phyloP scores from a whole-genome alignment of 2,113 vertebrate genomes.

The Struthidea cinerea region DNA sequence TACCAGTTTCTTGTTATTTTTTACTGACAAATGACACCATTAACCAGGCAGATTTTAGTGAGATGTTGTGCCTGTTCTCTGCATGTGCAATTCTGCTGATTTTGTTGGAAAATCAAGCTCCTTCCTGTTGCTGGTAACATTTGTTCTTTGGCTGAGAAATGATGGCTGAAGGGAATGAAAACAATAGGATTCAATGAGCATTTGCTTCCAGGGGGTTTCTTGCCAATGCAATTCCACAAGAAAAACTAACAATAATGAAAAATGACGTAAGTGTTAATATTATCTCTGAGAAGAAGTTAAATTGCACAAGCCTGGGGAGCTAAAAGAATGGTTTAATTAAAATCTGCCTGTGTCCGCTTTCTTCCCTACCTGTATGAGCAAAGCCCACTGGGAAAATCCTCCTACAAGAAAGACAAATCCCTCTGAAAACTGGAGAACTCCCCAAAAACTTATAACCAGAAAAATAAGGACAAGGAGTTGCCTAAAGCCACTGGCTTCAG shows the following conservation, averaged over 20 bases:
- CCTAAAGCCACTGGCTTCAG: not conserved
- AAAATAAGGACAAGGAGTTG: not conserved
- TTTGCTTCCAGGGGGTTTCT: not conserved
- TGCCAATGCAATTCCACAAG: not conserved
- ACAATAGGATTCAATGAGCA: slow-evolving; percentile 2
- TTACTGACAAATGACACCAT: not conserved
- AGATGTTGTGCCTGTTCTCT: not conserved
- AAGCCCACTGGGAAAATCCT: not conserved
- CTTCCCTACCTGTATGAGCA: not conserved
- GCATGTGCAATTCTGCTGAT: not conserved
- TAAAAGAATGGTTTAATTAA: slow-evolving; percentile 48
- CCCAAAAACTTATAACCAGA: not conserved
- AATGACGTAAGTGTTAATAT: not conserved
- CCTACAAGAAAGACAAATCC: not conserved
- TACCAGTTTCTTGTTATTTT: not conserved
- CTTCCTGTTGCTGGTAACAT: not conserved
- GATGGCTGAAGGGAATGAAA: slow-evolving; percentile 7
- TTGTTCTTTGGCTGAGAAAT: slow-evolving; percentile 7
- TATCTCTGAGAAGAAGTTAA: slow-evolving; percentile 34
- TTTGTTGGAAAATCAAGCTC: not conserved
- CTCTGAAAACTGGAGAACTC: not conserved
- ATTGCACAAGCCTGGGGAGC: not conserved
- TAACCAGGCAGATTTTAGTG: not conserved
- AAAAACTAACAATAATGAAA: slow-evolving; percentile 21
- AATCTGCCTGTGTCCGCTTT: slow-evolving; percentile 14